These are phyloP conservation scores for Picathartes gymnocephalus DNA, from an alignment of 2,113 vertebrate genomes.

Conservation along the genomic window DNA sequence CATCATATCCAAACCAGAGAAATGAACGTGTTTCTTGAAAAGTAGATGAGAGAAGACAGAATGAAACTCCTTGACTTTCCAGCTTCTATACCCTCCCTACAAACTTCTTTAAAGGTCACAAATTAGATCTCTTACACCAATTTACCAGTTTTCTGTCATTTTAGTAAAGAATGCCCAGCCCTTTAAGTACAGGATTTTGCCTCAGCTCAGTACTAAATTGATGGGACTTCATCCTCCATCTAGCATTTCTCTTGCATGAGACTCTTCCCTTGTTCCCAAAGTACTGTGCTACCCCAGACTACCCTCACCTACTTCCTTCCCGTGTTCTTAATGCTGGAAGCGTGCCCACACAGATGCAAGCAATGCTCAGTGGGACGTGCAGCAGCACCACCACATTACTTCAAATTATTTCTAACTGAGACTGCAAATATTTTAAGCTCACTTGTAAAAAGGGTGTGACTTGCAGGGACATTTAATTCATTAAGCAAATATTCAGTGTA, in stretches of 20 bases:
- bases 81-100: background rate
- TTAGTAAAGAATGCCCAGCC: background rate
- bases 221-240: background rate
- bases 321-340: background rate
- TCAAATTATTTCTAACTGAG: background rate
- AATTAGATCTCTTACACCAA: background rate
- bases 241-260: background rate
- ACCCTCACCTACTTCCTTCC: background rate
- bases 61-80: background rate
- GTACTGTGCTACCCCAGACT: background rate
- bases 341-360: background rate
- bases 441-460: background rate
- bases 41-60: background rate
- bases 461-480: background rate
- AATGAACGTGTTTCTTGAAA: background rate
- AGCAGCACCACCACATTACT: background rate
- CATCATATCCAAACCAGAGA: background rate
- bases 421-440: background rate
- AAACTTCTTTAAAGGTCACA: background rate
- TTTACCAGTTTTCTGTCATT: background rate
- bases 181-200: background rate
- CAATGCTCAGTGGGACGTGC: background rate
- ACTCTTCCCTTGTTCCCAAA: background rate
- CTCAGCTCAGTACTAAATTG: background rate
- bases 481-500: background rate